Evolutionary conservation across 2,797 vertebrate species (phyloP), one percentile per base, ranked within the genome.

Genomic region (Tamandua tetradactyla): DNA sequence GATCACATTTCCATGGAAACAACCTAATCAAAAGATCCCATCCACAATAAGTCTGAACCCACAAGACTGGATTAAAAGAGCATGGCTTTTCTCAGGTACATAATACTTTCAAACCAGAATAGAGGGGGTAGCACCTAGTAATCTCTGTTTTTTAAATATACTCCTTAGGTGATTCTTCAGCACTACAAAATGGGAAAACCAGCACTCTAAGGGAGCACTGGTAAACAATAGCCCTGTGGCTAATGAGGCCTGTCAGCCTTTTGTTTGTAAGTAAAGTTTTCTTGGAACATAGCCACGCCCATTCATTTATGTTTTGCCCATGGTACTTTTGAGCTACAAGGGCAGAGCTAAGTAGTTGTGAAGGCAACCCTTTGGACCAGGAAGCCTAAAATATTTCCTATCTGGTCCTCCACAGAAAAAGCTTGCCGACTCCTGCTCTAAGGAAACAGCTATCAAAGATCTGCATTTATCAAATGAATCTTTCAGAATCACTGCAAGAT

Each of bases 231-330:
- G 71, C 42, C 32, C 37, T 76, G 27, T 14, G 42, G 64, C 14
- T 12, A 35, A 79, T 10, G 55, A 62, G 88, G 35, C 6, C n/a
- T 61, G 87, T 49, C n/a, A 89, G 49, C 13, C 71, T 83, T 71
- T 78, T 69, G 64, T 78, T 66, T 15, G 89, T 64, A 91, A 93
- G 89, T 92, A 44, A 93, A 93, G 69, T 88, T 92, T 78, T 81
- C 86, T 76, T 94, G 82, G 91, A 95, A 88, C 7, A 59, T 13
- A 66, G 87, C 59, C 83, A 86, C 5, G 32, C 14, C 52, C 37
- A 89, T 71, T 69, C 66, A 52, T 81, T 59, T 59, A 42, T 27
- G 68, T 69, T 30, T n/a, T 64, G 68, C 71, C 93, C 93, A 44
- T 17, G 37, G 62, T 92, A 57, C 76, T 94, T 92, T 49, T 1